Base-by-base conservation (phyloP, 2,888 invertebrate genomes). In the Iselma pallidipennis region DNA sequence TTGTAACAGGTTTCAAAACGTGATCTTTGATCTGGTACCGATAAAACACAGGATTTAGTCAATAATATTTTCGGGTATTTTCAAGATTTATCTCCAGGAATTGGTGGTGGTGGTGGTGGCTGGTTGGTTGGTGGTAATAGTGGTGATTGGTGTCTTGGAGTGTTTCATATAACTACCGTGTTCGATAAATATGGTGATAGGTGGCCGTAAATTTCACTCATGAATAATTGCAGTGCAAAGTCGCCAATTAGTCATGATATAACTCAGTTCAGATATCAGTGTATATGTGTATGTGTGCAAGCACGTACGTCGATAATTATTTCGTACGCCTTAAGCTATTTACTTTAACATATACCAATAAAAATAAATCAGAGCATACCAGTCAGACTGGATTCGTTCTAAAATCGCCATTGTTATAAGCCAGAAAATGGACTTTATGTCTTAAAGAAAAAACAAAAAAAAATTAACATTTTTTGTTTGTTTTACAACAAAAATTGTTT, bases 201-300 rank as follows among this genome's bases (percentile, higher is more conserved):
- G 54, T 57, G 45, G 49, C 55, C 52, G 55, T 53, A 50, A 59
- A 59, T 54, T 59, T 54, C 42, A 23, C 9, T 19, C 28, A 63
- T 63, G 59, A 63, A 63, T 49, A 57, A 63, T 59, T 28, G 57
- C 53, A 52, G 56, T 54, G 59, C 59, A 63, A 63, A 63, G 42
- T 48, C 57, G 48, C 63, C 59, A 63, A 63, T 63, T 57, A 59
- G 63, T 59, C 63, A 57, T 53, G 58, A 58, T 55, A 62, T 62
- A 62, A 62, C 42, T 62, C 62, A 62, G 62, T 45, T 56, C 56
- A 25, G n/a, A 50, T 61, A 61, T 61, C 55, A 23, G 26, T 42
- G 21, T 49, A 62, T 33, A 54, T 33, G 42, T 42, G 21, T 49
- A 62, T 33, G 49, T 33, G 42, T 45, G 45, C 45, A 6, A 45